Evolutionary conservation across 2,113 vertebrate genomes (phyloP).

Genomic region (Zosterops japonicus): DNA sequence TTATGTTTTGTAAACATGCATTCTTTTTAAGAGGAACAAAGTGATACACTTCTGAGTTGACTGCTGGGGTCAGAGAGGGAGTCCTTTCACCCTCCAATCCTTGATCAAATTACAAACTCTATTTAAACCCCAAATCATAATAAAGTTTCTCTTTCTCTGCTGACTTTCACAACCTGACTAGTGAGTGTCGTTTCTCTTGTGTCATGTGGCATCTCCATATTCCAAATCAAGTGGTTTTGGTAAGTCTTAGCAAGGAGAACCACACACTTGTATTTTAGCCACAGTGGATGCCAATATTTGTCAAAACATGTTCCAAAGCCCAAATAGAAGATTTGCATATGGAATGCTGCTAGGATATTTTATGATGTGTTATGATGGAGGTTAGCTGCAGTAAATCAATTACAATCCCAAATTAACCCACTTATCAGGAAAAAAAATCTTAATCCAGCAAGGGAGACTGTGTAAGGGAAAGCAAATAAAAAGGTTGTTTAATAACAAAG

Average conservation of each 20-base stretch:
- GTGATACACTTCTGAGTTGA: too few relatives aligned
- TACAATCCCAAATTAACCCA: not conserved
- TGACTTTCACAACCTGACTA: too few relatives aligned
- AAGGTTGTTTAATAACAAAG: not conserved
- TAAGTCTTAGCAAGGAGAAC: not conserved
- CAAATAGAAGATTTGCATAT: not conserved
- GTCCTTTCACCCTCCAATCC: too few relatives aligned
- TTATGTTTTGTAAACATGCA: too few relatives aligned
- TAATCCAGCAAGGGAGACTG: not conserved
- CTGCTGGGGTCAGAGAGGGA: too few relatives aligned
- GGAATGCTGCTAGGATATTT: not conserved
- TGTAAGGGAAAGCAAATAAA: not conserved
- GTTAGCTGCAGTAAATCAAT: not conserved
- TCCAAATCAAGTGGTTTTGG: not conserved
- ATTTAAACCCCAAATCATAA: too few relatives aligned
- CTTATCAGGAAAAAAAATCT: not conserved
- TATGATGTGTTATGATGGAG: not conserved
- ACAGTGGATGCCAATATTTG: not conserved
- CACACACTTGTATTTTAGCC: not conserved
- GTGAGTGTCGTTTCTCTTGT: too few relatives aligned
- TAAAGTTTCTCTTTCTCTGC: too few relatives aligned
- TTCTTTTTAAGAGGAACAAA: too few relatives aligned
- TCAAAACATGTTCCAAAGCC: not conserved
- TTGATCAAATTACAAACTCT: too few relatives aligned
- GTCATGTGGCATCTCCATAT: not conserved